Base-by-base conservation (phyloP, 2,797 vertebrate genomes). In the Silurus aristotelis region DNA sequence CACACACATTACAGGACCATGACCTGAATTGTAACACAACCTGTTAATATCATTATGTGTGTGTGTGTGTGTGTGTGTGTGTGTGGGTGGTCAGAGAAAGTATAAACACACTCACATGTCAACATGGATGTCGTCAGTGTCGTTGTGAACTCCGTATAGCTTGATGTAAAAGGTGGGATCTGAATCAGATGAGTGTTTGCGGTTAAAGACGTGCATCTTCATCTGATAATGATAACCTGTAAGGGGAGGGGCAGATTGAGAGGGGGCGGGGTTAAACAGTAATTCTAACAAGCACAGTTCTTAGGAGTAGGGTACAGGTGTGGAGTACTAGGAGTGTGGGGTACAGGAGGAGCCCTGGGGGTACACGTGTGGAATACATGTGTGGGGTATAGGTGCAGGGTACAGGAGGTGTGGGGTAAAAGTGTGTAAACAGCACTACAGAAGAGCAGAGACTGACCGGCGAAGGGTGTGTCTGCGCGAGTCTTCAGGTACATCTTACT, bases 401-500 rank as follows among this genome's bases (percentile, higher is more conserved):
- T 19, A 60, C 58, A 60, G 58, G 58, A 19, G 13, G 22, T 25
- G 63, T n/a, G 63, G 22, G 2, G 9, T 25, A 5, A 2, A 3
- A 1, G 1, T n/a, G 63, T 66, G 63, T 20, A 20, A 43, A 8
- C 66, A 27, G 63, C 6, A 2, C 25, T 76, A 52, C 52, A 76
- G 7, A 25, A 60, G 76, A 60, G 56, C 19, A 15, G 43, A 72
- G 68, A 60, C 81, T 92, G 82, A 99, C 98, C 98, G 92, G 96
- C 96, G 75, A 97, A 99, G 0, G 98, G 98, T 86, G 97, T 99
- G 91, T 94, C 96, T 0, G 97, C 98, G 7, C 97, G 94, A 0
- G 98, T 99, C 90, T 98, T 99, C 68, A 99, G 92, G 90, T 98
- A 99, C 98, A 99, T 99, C 91, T 97, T 99, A 90, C 89, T 97